Conservation (phyloP, 2,888 invertebrate species). For the Clusia tigrina region DNA sequence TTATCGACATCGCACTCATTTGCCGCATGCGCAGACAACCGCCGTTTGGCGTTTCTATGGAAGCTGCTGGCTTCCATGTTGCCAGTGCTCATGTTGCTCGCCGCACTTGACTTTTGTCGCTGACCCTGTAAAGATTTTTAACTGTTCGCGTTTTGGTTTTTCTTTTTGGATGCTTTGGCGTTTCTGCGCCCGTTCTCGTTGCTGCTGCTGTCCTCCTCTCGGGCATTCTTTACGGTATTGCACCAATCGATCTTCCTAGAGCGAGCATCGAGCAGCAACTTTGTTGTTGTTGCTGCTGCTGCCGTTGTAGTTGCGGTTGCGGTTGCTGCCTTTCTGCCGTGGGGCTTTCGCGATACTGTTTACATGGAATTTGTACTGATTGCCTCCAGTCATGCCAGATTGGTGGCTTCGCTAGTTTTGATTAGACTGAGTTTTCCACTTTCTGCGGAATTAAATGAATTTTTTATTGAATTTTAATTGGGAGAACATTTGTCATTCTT, state of each 20-base stretch:
- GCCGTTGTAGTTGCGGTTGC: constrained; percentile 34
- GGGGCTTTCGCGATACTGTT: constrained; percentile 52
- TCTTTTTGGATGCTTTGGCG: background rate
- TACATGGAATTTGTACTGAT: constrained; percentile 63
- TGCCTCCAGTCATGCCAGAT: constrained; percentile 62
- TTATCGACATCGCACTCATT: constrained; percentile 31
- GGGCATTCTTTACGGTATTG: constrained; percentile 12
- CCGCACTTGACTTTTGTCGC: constrained; percentile 52
- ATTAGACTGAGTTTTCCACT: constrained; percentile 34
- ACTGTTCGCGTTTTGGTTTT: constrained; percentile 12
- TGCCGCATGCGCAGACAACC: constrained; percentile 8
- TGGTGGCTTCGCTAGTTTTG: constrained; percentile 40
- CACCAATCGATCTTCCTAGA: constrained; percentile 9
- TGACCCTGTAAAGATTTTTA: constrained; percentile 48
- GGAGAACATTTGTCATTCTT: constrained; percentile 2
- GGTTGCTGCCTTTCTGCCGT: constrained; percentile 5
- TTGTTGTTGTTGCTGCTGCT: constrained; percentile 20
- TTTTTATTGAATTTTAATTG: constrained; percentile 59
- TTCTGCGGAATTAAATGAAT: constrained; percentile 48
- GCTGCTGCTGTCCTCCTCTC: constrained; percentile 14
- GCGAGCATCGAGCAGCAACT: background rate
- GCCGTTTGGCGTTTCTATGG: constrained; percentile 19
- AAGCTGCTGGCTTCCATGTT: constrained; percentile 21
- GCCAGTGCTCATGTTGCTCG: constrained; percentile 8
- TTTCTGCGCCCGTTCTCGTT: background rate